Conservation (phyloP, 2,113 vertebrate genomes). For the Dolichotis patagonum region DNA sequence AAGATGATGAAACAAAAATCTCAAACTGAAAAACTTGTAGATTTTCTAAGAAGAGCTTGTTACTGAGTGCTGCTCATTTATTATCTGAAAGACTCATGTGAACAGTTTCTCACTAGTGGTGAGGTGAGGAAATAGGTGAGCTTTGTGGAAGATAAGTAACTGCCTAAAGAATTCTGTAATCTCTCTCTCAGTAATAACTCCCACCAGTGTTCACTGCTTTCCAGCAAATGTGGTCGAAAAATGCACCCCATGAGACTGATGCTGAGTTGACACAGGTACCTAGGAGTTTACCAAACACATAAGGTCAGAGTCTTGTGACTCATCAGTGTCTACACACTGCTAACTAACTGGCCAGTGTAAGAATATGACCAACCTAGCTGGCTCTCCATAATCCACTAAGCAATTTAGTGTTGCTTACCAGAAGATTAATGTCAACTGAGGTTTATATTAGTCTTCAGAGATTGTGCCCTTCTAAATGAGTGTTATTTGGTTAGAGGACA, state of each 20-base stretch:
- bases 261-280: neutral
- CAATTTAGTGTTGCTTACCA: neutral
- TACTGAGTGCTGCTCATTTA: neutral
- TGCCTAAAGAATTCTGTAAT: neutral
- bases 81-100: neutral
- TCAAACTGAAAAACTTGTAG: neutral
- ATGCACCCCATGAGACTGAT: neutral
- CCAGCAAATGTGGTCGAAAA: neutral
- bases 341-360: neutral
- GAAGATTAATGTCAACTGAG: neutral
- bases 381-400: neutral
- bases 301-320: neutral
- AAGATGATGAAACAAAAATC: neutral
- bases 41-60: neutral
- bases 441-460: neutral
- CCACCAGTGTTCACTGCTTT: neutral
- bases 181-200: no score
- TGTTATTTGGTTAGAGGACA: neutral
- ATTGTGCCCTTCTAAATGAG: neutral
- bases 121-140: neutral
- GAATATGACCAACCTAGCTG: neutral
- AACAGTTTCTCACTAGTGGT: neutral
- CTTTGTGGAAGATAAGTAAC: neutral
- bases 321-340: neutral
- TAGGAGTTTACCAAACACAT: neutral